A percentile compares a stretch with the other conserved stretches of the same genome.
These are phyloP conservation scores for Phenganax subtilis DNA, from an alignment of 92 coral and sea anemone genomes.

Conservation along the genomic window DNA sequence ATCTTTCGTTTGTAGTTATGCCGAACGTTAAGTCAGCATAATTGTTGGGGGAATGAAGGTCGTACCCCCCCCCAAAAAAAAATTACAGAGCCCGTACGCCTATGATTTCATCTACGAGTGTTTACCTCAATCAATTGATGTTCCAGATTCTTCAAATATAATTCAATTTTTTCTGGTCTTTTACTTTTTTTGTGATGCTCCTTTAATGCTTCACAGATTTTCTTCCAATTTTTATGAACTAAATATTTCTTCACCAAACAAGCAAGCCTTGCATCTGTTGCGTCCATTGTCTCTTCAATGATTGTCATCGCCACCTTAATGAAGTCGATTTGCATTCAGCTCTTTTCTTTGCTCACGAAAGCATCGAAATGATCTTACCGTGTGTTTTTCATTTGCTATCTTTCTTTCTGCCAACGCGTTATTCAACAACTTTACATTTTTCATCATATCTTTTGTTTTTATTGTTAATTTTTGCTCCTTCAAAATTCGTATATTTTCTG, in stretches of 20 bases:
- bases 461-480: conserved; percentile 48
- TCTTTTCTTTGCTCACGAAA: neutral
- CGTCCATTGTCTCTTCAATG: conserved; percentile 69
- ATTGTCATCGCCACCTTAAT: conserved; percentile 61
- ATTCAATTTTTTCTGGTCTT: conserved; percentile 50
- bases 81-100: no score
- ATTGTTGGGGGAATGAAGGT: no score
- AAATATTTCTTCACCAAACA: conserved; percentile 67
- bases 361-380: conserved; percentile 46
- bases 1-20: no score
- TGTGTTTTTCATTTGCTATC: conserved; percentile 55
- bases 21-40: neutral
- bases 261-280: conserved; percentile 66
- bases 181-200: conserved; percentile 49
- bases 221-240: conserved; percentile 62
- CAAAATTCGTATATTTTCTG: conserved; percentile 24
- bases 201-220: conserved; percentile 62
- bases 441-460: conserved; percentile 65
- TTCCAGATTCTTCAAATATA: conserved; percentile 59
- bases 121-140: conserved; percentile 63
- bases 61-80: neutral
- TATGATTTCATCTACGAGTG: no score
- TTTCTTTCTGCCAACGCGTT: conserved; percentile 67
- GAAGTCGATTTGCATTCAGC: neutral
- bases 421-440: conserved; percentile 67